These are phyloP conservation scores for Gymnopithys bicolor DNA, from an alignment of 2,797 vertebrate species.

Conservation along the genomic window DNA sequence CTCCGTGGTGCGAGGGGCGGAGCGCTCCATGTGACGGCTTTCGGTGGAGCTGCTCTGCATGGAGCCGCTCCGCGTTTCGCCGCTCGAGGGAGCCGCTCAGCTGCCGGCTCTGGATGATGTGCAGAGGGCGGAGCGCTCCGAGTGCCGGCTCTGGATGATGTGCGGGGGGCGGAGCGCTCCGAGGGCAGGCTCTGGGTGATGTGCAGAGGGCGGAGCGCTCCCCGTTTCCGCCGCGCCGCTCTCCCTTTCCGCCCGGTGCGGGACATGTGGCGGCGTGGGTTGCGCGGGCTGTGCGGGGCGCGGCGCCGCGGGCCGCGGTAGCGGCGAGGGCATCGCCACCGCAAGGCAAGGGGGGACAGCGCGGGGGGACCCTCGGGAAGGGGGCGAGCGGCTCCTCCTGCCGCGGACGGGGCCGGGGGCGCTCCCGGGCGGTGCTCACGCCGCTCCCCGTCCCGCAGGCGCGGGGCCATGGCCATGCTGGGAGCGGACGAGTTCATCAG, in stretches of 20 bases:
- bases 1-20: not conserved
- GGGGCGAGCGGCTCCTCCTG: not conserved
- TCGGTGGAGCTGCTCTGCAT: too few relatives aligned
- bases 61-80: too few relatives aligned
- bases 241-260: not conserved
- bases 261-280: not conserved
- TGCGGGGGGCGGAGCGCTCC: too few relatives aligned
- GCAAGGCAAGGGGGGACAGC: not conserved
- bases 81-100: too few relatives aligned
- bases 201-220: not conserved
- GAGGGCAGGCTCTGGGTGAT: too few relatives aligned
- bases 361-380: not conserved
- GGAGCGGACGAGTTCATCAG: conserved; percentile 83
- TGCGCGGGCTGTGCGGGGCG: not conserved
- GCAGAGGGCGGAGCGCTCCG: too few relatives aligned
- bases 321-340: not conserved
- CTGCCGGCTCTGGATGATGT: too few relatives aligned
- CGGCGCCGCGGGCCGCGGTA: not conserved
- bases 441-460: not conserved
- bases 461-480: conserved; percentile 73
- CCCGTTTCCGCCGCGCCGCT: not conserved
- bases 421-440: not conserved
- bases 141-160: too few relatives aligned
- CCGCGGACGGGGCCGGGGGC: not conserved
- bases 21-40: too few relatives aligned